Conservation (phyloP, 2,888 invertebrate species). For the Ischnus inquisitorius region DNA sequence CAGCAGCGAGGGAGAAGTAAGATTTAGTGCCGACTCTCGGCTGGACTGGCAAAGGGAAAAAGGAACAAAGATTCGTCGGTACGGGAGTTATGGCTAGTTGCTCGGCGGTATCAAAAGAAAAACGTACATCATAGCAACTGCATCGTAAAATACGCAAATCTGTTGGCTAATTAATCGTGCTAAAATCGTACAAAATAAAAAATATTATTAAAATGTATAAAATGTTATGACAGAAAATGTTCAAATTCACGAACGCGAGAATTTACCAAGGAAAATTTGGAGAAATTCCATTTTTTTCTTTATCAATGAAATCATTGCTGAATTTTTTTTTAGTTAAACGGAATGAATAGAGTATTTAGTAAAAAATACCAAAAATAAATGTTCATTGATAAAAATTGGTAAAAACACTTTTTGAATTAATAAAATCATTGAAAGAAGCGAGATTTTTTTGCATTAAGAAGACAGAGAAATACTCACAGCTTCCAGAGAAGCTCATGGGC, state of each 20-base stretch:
- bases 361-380: too few species aligned
- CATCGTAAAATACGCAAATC: too few species aligned
- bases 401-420: too few species aligned
- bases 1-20: background rate
- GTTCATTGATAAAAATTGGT: too few species aligned
- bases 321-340: too few species aligned
- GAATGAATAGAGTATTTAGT: too few species aligned
- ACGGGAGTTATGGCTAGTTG: background rate
- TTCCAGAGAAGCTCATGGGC: constrained; percentile 97
- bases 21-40: constrained; percentile 16
- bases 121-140: too few species aligned
- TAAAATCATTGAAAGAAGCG: too few species aligned
- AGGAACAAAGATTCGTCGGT: constrained; percentile 2
- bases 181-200: too few species aligned
- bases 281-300: background rate
- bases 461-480: constrained; percentile 91
- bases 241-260: background rate
- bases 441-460: too few species aligned
- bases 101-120: background rate
- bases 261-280: background rate
- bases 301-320: background rate
- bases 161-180: too few species aligned
- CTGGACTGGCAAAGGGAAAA: background rate
- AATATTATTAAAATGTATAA: too few species aligned
- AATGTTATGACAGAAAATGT: background rate